Evolutionary conservation across 2,797 vertebrate genomes (phyloP).

Genomic region (Tragopan temminckii): DNA sequence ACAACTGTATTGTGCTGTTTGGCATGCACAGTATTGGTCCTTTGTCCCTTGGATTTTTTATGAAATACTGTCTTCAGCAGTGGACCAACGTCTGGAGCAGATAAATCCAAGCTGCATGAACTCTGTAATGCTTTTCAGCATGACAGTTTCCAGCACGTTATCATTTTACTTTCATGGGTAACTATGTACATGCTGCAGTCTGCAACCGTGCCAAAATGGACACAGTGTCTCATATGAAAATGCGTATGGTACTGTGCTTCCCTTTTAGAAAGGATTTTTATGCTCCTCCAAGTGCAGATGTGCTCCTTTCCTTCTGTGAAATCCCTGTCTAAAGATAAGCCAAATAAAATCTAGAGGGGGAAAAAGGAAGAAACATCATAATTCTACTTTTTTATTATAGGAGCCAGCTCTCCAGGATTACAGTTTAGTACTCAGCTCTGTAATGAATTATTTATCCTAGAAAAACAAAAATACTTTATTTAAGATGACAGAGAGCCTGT

Average conservation of each 20-base stretch:
- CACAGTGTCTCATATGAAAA: neutral
- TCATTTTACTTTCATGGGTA: constrained; percentile 39
- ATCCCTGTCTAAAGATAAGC: neutral
- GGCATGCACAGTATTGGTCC: fast-evolving
- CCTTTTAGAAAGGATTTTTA: constrained; percentile 53
- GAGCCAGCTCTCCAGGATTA: constrained; percentile 60
- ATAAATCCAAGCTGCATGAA: neutral
- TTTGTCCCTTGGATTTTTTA: neutral
- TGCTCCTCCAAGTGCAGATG: neutral
- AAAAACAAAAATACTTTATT: constrained; percentile 84
- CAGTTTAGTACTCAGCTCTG: constrained; percentile 60
- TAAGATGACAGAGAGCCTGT: constrained; percentile 79
- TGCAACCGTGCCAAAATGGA: constrained; percentile 9
- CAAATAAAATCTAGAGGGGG: constrained; percentile 60
- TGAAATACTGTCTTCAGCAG: neutral
- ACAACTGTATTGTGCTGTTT: no score
- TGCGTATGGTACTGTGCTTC: neutral
- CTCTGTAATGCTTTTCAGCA: neutral
- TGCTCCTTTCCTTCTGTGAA: neutral
- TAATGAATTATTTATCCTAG: constrained; percentile 80
- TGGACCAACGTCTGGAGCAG: neutral
- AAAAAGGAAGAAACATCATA: constrained; percentile 49
- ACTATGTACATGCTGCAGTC: neutral
- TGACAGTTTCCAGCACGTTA: constrained; percentile 1
- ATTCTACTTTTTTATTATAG: constrained; percentile 48